Conservation (phyloP, 2,888 invertebrate genomes). For the Pollenia amentaria region DNA sequence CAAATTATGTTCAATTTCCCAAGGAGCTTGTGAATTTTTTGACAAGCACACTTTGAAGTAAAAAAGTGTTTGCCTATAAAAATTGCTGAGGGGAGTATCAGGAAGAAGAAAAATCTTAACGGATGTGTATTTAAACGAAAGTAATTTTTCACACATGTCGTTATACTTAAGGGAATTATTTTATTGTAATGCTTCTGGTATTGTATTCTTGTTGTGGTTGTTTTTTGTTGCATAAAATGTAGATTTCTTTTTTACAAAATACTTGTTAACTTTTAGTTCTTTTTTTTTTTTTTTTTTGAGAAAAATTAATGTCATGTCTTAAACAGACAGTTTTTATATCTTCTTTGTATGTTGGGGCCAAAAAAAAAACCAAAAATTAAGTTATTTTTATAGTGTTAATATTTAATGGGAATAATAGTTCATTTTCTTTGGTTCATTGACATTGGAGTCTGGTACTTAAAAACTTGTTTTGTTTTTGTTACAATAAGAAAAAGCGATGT, state of each 20-base stretch:
- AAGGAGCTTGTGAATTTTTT: conserved; percentile 11
- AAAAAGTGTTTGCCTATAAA: conserved; percentile 2
- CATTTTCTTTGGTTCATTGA: conserved; percentile 5
- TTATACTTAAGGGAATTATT: conserved; percentile 6
- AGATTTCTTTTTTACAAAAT: neutral
- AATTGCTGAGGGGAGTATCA: neutral
- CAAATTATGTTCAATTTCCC: neutral
- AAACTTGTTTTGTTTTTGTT: neutral
- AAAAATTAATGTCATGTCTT: neutral
- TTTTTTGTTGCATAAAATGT: neutral
- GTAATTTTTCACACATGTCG: conserved; percentile 55
- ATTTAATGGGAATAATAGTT: neutral
- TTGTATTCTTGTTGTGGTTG: neutral
- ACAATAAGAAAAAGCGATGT: neutral
- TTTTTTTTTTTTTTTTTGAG: neutral
- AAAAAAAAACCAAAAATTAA: neutral
- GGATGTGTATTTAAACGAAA: conserved; percentile 42
- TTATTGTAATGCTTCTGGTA: neutral
- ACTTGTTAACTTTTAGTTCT: conserved; percentile 5
- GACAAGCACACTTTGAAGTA: conserved; percentile 4
- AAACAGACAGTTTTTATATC: neutral
- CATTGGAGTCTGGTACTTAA: conserved; percentile 8
- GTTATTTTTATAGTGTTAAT: neutral
- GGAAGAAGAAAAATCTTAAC: conserved; percentile 17
- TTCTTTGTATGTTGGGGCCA: neutral